Evolutionary conservation across 2,797 vertebrate species (phyloP), one percentile per base, ranked within the genome.

Genomic region (Sebastes diploproa): DNA sequence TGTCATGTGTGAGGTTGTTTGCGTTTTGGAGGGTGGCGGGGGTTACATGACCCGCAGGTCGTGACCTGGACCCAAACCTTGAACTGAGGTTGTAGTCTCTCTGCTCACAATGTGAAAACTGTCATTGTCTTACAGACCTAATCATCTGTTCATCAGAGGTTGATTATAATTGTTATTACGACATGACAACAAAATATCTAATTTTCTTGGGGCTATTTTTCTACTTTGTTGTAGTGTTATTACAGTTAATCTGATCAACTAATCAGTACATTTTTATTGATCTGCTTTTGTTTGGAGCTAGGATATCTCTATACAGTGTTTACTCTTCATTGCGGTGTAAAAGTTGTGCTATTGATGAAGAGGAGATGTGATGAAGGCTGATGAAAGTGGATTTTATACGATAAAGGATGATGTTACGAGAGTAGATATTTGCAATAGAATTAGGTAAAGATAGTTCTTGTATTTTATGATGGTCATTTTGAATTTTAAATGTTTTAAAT

Each of bases 41-140:
- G 63, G 38, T 52, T 38, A 25, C 20, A 13, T 59, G 52, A 75
- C 50, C 68, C 20, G 2, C 27, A 66, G 75, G 71, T 81, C 38
- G 8, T 67, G 73, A 88, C 80, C 86, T 67, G 72, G 36, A 54
- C 59, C 55, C 1, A 5, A 78, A 76, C 76, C 30, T 68, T 80
- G 32, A 80, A 67, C 56, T 80, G 60, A 22, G 56, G 8, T 55
- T 78, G 16, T 12, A 8, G 36, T 65, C 16, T 50, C 18, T 60
- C 42, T 52, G 73, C 32, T 64, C 12, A 11, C 16, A 2, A 2
- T n/a, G 30, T 29, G 13, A 67, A 81, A 64, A 67, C 6, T 8
- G 23, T 62, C 29, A 62, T 55, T 23, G 13, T 69, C 22, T 23
- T 14, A 11, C 36, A 64, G 56, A 58, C 52, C 64, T 7, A 75